These are phyloP conservation scores for Ovis canadensis DNA, from an alignment of 2,113 vertebrate genomes.

Conservation along the genomic window DNA sequence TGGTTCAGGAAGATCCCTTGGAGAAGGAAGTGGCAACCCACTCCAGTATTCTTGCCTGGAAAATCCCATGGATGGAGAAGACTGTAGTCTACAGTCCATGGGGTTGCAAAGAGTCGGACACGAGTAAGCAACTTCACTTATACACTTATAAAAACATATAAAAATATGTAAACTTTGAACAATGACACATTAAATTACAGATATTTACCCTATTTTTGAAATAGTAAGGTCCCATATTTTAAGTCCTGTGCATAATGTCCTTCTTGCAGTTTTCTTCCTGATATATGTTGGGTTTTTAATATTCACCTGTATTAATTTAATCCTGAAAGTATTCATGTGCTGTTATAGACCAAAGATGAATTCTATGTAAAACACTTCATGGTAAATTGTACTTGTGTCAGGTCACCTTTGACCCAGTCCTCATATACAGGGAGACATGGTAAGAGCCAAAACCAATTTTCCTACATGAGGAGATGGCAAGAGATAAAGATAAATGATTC, in stretches of 20 bases:
- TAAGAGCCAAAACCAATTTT: background rate
- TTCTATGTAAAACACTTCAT: background rate
- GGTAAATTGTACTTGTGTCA: background rate
- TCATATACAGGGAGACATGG: background rate
- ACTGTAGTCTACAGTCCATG: background rate
- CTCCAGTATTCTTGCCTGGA: background rate
- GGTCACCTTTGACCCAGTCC: background rate
- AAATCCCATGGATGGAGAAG: background rate
- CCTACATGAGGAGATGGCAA: background rate
- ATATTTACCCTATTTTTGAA: background rate
- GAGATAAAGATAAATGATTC: background rate
- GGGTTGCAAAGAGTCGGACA: fast-evolving
- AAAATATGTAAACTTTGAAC: background rate
- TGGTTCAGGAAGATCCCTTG: background rate
- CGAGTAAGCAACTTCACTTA: background rate
- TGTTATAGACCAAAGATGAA: background rate
- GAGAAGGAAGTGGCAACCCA: background rate
- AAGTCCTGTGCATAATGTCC: background rate
- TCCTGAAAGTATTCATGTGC: background rate
- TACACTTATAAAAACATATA: background rate
- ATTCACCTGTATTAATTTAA: background rate
- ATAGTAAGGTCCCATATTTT: background rate
- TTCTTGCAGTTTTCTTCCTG: background rate
- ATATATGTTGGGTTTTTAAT: background rate
- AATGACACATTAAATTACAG: background rate